A percentile compares a stretch with the other conserved stretches of the same genome.
Conservation (phyloP, 2,888 invertebrate genomes). For the Pachymerium ferrugineum region DNA sequence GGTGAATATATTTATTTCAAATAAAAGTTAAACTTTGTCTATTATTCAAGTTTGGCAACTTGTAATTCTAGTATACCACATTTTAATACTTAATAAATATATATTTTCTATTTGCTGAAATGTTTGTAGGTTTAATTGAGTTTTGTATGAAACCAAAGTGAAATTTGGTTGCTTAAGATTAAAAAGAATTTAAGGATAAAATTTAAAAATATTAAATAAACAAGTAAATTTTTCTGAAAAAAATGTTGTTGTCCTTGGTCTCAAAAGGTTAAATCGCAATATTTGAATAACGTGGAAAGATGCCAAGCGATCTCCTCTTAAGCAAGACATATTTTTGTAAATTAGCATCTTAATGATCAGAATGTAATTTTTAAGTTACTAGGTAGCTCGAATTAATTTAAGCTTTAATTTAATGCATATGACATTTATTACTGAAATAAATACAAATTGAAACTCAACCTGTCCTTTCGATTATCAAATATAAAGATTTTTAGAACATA, state of each 20-base stretch:
- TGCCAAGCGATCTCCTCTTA: no score
- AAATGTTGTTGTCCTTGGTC: conserved; percentile 13
- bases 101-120: not conserved
- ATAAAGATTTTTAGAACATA: conserved; percentile 5
- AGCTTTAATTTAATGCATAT: no score
- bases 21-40: not conserved
- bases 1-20: not conserved
- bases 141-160: no score
- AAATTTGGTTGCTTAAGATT: no score
- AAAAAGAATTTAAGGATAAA: not conserved
- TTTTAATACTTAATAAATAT: not conserved
- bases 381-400: no score
- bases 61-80: not conserved
- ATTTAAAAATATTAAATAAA: no score
- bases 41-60: no score
- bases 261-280: conserved; percentile 14
- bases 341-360: no score
- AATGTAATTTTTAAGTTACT: no score
- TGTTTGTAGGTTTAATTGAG: no score
- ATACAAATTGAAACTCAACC: not conserved
- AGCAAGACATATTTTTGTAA: not conserved
- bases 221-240: no score
- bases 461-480: not conserved
- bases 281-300: not conserved
- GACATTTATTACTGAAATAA: conserved; percentile 9